Conservation (phyloP, 2,113 vertebrate species). For the Eurystomus gularis region DNA sequence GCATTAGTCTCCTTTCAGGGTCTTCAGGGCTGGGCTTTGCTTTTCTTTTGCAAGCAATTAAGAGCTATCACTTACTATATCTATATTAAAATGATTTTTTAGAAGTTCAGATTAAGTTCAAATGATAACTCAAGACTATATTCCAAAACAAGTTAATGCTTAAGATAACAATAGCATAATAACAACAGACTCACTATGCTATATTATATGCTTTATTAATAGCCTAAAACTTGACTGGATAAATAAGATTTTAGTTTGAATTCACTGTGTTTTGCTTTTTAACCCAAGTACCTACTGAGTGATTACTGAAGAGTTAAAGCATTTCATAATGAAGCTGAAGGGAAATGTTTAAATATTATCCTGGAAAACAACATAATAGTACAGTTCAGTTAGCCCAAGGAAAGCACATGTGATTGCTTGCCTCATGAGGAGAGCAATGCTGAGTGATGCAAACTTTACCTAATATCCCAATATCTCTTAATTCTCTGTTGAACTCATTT, state of each 20-base stretch:
- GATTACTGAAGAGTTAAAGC: background rate
- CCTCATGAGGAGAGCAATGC: background rate
- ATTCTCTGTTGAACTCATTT: background rate
- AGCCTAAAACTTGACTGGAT: background rate
- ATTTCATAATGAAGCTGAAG: background rate
- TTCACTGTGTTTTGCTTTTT: background rate
- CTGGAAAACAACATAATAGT: background rate
- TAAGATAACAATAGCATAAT: no score
- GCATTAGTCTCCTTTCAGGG: background rate
- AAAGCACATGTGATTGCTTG: background rate
- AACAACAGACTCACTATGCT: background rate
- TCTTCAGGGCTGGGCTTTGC: background rate
- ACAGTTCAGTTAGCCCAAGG: background rate
- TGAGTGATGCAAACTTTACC: background rate
- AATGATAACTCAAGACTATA: background rate
- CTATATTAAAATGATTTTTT: background rate
- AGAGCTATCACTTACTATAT: background rate
- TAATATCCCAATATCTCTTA: background rate
- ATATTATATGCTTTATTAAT: background rate
- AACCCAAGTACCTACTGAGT: background rate
- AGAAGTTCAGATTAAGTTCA: constrained; percentile 5
- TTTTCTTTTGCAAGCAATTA: background rate
- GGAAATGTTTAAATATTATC: background rate
- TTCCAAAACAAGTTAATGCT: background rate
- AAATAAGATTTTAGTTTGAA: background rate